phyloP scores from a whole-genome alignment of 2,888 invertebrate species.

The Drosophila birchii region DNA sequence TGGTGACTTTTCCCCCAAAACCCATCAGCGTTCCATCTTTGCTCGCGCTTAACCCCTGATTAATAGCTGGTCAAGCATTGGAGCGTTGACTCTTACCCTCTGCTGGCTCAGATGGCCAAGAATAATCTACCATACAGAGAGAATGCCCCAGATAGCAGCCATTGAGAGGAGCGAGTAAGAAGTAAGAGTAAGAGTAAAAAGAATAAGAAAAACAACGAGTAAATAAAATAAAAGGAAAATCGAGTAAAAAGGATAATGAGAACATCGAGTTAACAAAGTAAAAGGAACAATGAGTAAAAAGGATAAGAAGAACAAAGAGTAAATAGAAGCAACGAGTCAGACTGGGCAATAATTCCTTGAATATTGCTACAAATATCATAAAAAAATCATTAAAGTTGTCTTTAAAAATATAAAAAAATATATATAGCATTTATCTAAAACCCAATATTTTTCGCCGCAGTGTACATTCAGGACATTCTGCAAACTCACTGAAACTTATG shows the following conservation, averaged over 20 bases:
- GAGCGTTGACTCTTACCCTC: slow-evolving; percentile 35
- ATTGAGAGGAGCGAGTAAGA: background rate
- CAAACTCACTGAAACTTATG: slow-evolving; percentile 34
- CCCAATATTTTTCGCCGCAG: no score
- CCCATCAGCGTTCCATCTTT: background rate
- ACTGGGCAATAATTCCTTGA: no score
- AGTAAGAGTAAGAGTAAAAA: background rate
- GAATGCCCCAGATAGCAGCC: background rate
- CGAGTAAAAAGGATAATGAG: background rate
- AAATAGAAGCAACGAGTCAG: no score
- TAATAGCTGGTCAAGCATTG: slow-evolving; percentile 1
- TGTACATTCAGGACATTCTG: slow-evolving; percentile 9
- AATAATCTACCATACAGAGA: background rate
- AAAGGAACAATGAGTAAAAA: background rate
- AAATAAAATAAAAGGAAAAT: background rate
- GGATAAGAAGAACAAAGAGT: background rate
- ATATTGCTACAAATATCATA: no score
- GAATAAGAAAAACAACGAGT: background rate
- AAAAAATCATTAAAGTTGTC: no score
- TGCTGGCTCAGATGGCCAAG: no score
- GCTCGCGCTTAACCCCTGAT: slow-evolving; percentile 17
- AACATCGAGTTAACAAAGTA: no score
- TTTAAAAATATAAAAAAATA: no score
- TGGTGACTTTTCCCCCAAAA: background rate
- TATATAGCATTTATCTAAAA: no score